phyloP scores from a whole-genome alignment of 1,140 invertebrate genomes.

The Sminthurides bifidus region DNA sequence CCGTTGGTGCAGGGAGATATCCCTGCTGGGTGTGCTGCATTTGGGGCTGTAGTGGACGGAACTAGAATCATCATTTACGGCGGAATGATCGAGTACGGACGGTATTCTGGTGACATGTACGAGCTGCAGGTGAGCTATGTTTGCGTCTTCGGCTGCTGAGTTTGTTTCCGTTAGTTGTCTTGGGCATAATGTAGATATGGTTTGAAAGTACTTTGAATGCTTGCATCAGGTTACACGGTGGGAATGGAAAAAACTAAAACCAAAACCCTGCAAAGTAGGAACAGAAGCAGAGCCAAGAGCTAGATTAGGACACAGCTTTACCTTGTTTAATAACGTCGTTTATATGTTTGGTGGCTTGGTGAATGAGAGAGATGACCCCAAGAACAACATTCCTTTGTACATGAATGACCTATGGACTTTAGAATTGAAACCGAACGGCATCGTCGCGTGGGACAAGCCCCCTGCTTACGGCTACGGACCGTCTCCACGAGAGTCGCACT shows the following conservation, averaged over 20 bases:
- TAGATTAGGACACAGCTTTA: conserved; percentile 92
- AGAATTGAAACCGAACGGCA: conserved; percentile 65
- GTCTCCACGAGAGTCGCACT: conserved; percentile 90
- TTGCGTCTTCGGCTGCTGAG: neutral
- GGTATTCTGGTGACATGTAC: conserved; percentile 96
- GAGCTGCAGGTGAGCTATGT: conserved; percentile 62
- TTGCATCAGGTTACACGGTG: conserved; percentile 63
- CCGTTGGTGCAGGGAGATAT: conserved; percentile 93
- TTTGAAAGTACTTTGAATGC: neutral
- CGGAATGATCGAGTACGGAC: conserved; percentile 99
- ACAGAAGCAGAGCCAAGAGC: conserved; percentile 75
- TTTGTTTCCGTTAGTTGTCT: neutral
- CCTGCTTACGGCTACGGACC: conserved; percentile 68
- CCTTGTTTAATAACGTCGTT: conserved; percentile 80
- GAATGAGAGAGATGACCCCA: conserved; percentile 96
- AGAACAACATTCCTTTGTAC: conserved; percentile 90
- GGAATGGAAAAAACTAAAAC: conserved; percentile 94
- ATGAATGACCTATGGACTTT: conserved; percentile 84
- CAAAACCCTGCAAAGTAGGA: conserved; percentile 58
- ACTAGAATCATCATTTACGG: conserved; percentile 93
- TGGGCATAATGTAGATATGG: too few species aligned
- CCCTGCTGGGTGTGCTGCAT: conserved; percentile 95
- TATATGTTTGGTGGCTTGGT: conserved; percentile 95
- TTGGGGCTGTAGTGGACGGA: conserved; percentile 89
- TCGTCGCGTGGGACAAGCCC: conserved; percentile 78